Conservation (phyloP, 2,113 vertebrate species). For the Suncus etruscus region DNA sequence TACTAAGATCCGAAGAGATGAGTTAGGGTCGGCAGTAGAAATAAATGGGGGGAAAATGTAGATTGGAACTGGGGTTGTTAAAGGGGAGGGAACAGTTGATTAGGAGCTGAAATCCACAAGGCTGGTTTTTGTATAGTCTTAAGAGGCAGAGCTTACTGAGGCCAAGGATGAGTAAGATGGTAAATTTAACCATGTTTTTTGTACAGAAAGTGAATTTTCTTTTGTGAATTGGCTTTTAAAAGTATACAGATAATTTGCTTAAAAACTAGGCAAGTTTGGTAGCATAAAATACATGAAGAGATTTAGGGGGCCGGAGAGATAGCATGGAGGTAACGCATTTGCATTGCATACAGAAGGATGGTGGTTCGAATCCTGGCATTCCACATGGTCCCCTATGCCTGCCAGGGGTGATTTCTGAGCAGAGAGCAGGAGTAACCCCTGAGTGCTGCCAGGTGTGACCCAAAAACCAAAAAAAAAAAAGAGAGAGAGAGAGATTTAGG, state of each 20-base stretch:
- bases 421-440: too few relatives aligned
- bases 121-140: background rate
- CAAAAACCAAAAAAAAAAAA: too few relatives aligned
- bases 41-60: background rate
- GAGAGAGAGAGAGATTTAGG: background rate
- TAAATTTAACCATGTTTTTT: background rate
- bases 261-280: background rate
- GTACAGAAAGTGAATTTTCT: background rate
- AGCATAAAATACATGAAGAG: background rate
- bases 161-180: rapidly evolving
- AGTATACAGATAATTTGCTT: background rate
- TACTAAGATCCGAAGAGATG: background rate
- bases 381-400: too few relatives aligned
- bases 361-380: too few relatives aligned
- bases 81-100: background rate
- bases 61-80: background rate
- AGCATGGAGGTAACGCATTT: too few relatives aligned
- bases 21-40: background rate
- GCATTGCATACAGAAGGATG: too few relatives aligned
- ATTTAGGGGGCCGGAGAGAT: too few relatives aligned
- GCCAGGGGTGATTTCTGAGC: too few relatives aligned
- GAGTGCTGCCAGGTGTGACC: too few relatives aligned
- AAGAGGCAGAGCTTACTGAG: background rate
- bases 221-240: background rate
- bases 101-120: background rate